These are phyloP conservation scores for Aphis craccivora DNA, from an alignment of 1,140 invertebrate genomes.

Conservation along the genomic window DNA sequence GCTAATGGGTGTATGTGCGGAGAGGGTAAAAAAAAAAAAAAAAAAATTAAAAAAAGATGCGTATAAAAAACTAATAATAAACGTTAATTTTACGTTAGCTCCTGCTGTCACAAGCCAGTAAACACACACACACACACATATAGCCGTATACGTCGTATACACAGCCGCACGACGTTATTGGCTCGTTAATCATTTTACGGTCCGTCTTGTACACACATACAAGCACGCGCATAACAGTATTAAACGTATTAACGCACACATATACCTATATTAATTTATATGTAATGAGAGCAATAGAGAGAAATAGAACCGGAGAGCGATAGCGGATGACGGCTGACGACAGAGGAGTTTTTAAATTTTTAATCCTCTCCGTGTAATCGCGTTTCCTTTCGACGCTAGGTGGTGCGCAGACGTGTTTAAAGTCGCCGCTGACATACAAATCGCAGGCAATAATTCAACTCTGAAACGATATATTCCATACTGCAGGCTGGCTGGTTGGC, in stretches of 20 bases:
- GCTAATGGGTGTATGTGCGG: background rate
- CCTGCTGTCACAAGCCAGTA: slow-evolving; percentile 22
- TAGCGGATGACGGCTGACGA: background rate
- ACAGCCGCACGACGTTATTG: background rate
- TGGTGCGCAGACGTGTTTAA: background rate
- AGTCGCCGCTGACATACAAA: background rate
- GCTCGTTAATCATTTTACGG: slow-evolving; percentile 49
- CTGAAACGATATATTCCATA: background rate
- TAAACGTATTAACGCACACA: background rate
- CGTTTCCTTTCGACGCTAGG: background rate
- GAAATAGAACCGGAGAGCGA: background rate
- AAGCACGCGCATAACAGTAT: background rate
- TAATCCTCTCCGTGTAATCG: background rate
- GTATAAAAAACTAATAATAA: slow-evolving; percentile 40
- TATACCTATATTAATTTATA: background rate
- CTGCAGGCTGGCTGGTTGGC: background rate
- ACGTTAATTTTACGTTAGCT: slow-evolving; percentile 42
- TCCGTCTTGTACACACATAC: background rate
- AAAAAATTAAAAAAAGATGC: background rate
- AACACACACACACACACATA: background rate
- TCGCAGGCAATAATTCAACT: slow-evolving; percentile 13
- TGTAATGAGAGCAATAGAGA: background rate
- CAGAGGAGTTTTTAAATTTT: background rate
- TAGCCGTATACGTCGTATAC: too few relatives aligned
- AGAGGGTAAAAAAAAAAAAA: slow-evolving; percentile 17